Evolutionary conservation across 2,888 invertebrate species (phyloP), one percentile per base, ranked within the genome.

Genomic region (Cryptus armator): DNA sequence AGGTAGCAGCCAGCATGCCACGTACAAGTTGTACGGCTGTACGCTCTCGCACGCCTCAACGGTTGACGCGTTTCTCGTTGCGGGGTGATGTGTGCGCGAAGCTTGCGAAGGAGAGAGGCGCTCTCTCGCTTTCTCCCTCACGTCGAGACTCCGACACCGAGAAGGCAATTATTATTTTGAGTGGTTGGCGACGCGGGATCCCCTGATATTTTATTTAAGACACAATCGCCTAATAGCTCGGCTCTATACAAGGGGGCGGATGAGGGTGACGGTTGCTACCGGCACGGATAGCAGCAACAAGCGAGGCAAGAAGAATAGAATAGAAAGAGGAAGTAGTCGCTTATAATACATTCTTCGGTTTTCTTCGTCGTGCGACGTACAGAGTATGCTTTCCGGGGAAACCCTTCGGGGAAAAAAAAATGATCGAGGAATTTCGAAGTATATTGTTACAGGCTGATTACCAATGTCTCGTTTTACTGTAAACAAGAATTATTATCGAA

Each of bases 171-270:
- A 93, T 93, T 92, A 93, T 92, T 92, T 92, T 91, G 93, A 92
- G 91, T 90, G 91, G 90, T 90, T 91, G 91, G 91, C 91, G 92
- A 92, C 91, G 91, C 90, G 90, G 89, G 88, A 88, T 87, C 81
- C 84, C 85, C 87, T 90, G 89, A 93, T 93, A 92, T 93, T 93
- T 93, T 93, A 93, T 93, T 93, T 92, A 93, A 92, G 91, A 90
- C 89, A 92, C 92, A 93, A 93, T 93, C 93, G 92, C 90, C 92
- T 93, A 93, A 93, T 93, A 93, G 93, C 93, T 89, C 88, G 81
- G 89, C 86, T 90, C 89, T 89, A 48, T n/a, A 56, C 62, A 62
- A 89, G 90, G 88, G 87, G 89, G 78, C 86, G 86, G 87, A 88
- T 88, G 88, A 88, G 86, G 83, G 84, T 81, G 78, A 81, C 72